Evolutionary conservation across 2,797 vertebrate genomes (phyloP), one percentile per base, ranked within the genome.

Genomic region (Melanotaenia trifasciata): DNA sequence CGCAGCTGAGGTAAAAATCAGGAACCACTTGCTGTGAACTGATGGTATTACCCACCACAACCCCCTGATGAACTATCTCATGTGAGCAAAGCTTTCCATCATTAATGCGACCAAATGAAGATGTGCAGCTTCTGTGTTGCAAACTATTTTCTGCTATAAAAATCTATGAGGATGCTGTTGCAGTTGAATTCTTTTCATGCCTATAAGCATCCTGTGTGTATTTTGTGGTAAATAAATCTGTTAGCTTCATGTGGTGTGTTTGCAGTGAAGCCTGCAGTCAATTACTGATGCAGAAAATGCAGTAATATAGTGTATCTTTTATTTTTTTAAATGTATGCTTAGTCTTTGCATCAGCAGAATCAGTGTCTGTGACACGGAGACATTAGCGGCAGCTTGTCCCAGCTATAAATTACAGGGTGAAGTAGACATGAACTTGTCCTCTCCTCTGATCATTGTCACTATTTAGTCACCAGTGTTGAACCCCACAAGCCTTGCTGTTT

Each of bases 391-490:
- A 53, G n/a, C 22, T 26, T 53, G 10, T 53, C 28, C 28, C 28
- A 30, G 28, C 50, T 53, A 22, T 53, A 53, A 53, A 53, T 26
- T 4, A 53, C 50, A 53, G 24, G 50, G n/a, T n/a, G 50, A 53
- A 22, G 22, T n/a, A 20, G 45, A 8, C 3, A 6, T 24, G 50
- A 11, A 53, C 50, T 24, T 53, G 7, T 53, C 14, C 50, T 51
- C 32, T 53, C 30, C 50, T 64, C 47, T 36, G 22, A 26, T 64
- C 24, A 24, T 32, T 11, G 13, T 26, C 33, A 47, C 13, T 28
- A 10, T n/a, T 64, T 32, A 50, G 18, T 64, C 61, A 51, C 30
- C 28, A 64, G 63, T 20, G 32, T 53, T 50, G 30, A 53, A 64
- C 47, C 22, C 16, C 32, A 64, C 20, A 64, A 16, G n/a, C 33